Evolutionary conservation across 2,888 invertebrate genomes (phyloP), one percentile per base, ranked within the genome.

Genomic region (Hirtodrosophila alboralis): DNA sequence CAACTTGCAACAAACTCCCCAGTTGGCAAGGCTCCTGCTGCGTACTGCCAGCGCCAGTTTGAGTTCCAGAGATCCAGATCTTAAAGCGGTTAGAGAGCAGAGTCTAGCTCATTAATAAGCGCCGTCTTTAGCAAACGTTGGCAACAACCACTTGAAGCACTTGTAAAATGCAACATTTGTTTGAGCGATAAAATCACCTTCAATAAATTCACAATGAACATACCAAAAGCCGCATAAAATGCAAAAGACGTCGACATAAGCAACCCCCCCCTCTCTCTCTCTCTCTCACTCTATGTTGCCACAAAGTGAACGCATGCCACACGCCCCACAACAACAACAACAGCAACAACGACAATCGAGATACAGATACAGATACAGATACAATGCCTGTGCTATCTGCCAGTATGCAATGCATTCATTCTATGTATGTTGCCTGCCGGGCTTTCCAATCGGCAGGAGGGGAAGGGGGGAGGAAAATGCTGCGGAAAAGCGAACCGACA

Each of bases 191-290:
- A 89, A 87, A 88, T 88, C 88, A 76, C 78, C 81, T 83, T 75
- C 86, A 87, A 88, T 88, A 88, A 88, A 88, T 88, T 88, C 86
- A 87, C 88, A 87, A 85, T 86, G 88, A 79, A 79, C 83, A 84
- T 86, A 75, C 86, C 83, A 86, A 79, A 74, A 73, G 78, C 66
- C 76, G 84, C 85, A 86, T 79, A 81, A 80, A 80, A 85, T 64
- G 74, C 74, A 65, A 68, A 64, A 65, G 53, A 69, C 58, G 40
- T 59, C 40, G 45, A 26, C 33, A 44, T 36, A 5, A 4, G n/a
- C 26, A 1, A 9, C 27, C 14, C 13, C 0, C 6, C 3, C 9
- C 7, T 2, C 6, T 18, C 18, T 21, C 18, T 3, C 18, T 21
- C 18, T 21, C 18, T 21, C 18, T 21, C 6, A 7, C 23, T 4